Evolutionary conservation across 2,113 vertebrate genomes (phyloP), one percentile per base, ranked within the genome.

Genomic region (Actenoides lindsayi): DNA sequence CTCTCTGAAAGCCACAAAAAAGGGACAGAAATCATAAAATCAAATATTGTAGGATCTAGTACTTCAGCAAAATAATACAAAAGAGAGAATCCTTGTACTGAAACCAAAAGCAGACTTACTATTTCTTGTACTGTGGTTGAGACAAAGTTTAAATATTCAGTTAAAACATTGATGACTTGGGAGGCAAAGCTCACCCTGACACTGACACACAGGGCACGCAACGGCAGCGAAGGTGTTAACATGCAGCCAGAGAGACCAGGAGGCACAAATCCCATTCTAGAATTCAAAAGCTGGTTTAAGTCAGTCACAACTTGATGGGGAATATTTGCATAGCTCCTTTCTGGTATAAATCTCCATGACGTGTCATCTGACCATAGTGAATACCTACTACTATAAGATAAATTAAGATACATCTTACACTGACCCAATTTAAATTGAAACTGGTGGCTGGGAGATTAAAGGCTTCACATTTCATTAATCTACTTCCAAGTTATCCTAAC

Each of bases 1-100:
- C 99, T 98, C 84, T 99, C 99, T 99, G 97, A 15, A 82, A 85
- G 48, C 14, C 87, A 59, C n/a, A n/a, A 28, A n/a, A 33, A 50
- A 48, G 46, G 2, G 24, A 65, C 5, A 33, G 24, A 75, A 70
- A 11, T 2, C 18, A 28, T 85, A 57, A 88, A 83, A 83, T 51
- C 6, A 63, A 56, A 31, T 59, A n/a, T 33, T 3, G 7, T 7
- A 30, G 16, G 16, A 42, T 20, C 33, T 24, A 73, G 30, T 44
- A 24, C 14, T 57, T 35, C 13, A 23, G 50, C 18, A 50, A 63
- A 71, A 56, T n/a, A n/a, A 51, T 27, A 64, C 30, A 27, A 44
- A 80, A 48, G 17, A 54, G 18, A 21, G 21, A 35, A 46, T 20
- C 15, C 6, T 46, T 48, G 31, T 20, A 48, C 25, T 42, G 54